A percentile compares a stretch with the other conserved stretches of the same genome.
These are phyloP conservation scores for Chanos chanos DNA, from an alignment of 2,797 vertebrate genomes.

Conservation along the genomic window DNA sequence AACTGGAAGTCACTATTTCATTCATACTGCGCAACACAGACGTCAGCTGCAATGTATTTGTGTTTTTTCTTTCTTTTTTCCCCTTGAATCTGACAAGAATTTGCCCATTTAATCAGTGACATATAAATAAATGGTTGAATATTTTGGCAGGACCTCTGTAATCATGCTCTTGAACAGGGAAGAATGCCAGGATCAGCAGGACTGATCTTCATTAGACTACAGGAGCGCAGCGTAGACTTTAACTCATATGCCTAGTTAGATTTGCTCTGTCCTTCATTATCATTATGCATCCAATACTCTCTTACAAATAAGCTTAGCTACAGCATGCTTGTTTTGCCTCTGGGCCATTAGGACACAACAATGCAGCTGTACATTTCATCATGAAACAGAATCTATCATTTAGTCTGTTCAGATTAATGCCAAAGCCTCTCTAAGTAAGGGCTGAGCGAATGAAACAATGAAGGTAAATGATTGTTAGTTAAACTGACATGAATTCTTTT, in stretches of 20 bases:
- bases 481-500: too few species aligned
- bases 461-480: too few species aligned
- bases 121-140: slow-evolving; percentile 27
- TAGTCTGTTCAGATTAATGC: too few species aligned
- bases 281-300: neutral
- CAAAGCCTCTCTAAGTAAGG: too few species aligned
- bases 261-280: neutral
- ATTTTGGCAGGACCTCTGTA: slow-evolving; percentile 11
- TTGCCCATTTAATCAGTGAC: slow-evolving; percentile 3
- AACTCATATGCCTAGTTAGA: neutral
- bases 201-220: neutral
- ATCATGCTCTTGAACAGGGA: slow-evolving; percentile 20
- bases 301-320: neutral
- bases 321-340: too few species aligned
- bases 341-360: too few species aligned
- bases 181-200: slow-evolving; percentile 7
- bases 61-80: neutral
- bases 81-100: neutral
- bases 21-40: neutral
- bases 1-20: too few species aligned
- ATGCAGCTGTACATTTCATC: too few species aligned
- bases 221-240: neutral
- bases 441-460: too few species aligned
- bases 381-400: too few species aligned
- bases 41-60: neutral